Conservation (phyloP, 2,797 vertebrate species). For the Pseudomugil gertrudae region DNA sequence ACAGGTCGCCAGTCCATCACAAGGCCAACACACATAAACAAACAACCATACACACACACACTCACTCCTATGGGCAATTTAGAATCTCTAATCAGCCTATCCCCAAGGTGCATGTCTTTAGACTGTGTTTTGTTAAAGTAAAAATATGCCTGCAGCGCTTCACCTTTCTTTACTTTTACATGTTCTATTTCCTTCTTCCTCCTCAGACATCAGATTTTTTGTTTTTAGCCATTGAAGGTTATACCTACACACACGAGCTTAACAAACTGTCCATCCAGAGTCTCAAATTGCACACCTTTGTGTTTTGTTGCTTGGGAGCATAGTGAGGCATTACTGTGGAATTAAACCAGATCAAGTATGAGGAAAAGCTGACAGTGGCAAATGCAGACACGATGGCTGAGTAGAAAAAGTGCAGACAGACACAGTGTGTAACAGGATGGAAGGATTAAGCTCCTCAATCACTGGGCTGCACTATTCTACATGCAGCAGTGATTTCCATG, state of each 20-base stretch:
- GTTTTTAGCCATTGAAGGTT: neutral
- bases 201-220: neutral
- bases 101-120: no score
- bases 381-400: conserved; percentile 4
- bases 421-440: conserved; percentile 56
- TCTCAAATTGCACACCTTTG: neutral
- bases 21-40: no score
- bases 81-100: no score
- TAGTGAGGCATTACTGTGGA: conserved; percentile 5
- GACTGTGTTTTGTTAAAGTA: neutral
- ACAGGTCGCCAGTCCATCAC: no score
- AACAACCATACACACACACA: no score
- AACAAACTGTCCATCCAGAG: neutral
- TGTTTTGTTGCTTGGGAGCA: conserved; percentile 11
- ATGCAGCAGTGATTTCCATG: conserved; percentile 24
- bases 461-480: conserved; percentile 12
- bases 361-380: conserved; percentile 41
- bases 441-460: conserved; percentile 47
- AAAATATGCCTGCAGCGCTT: neutral
- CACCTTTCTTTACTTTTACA: neutral
- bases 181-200: conserved; percentile 43
- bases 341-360: conserved; percentile 40
- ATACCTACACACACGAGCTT: neutral
- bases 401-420: conserved; percentile 30
- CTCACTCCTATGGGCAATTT: no score